Conservation (phyloP, 1,140 invertebrate genomes). For the Drosophila tropicalis region DNA sequence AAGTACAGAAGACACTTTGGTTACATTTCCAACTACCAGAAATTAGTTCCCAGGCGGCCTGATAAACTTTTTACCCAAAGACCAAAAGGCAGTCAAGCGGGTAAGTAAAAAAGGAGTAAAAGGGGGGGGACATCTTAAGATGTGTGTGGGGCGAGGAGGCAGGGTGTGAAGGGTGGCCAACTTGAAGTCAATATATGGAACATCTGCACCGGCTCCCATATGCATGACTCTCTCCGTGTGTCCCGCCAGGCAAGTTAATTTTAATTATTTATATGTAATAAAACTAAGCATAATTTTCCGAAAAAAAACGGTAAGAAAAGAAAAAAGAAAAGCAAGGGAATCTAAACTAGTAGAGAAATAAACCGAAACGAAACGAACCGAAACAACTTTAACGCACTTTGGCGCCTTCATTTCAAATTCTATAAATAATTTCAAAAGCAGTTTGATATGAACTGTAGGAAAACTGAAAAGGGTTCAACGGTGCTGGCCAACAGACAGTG, state of each 20-base stretch:
- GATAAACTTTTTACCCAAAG: conserved; percentile 11
- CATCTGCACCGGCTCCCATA: conserved; percentile 58
- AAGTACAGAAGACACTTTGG: conserved; percentile 38
- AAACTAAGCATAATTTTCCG: conserved; percentile 70
- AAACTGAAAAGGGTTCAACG: conserved; percentile 26
- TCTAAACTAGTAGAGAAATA: conserved; percentile 18
- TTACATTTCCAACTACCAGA: conserved; percentile 41
- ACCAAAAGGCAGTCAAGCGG: conserved; percentile 14
- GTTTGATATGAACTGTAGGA: conserved; percentile 58
- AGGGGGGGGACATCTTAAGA: neutral
- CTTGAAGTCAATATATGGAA: conserved; percentile 30
- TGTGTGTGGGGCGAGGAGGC: neutral
- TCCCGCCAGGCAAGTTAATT: conserved; percentile 29
- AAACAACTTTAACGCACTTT: conserved; percentile 35
- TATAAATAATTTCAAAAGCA: conserved; percentile 78
- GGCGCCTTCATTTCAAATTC: conserved; percentile 70
- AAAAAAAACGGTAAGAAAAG: conserved; percentile 6
- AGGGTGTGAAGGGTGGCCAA: neutral
- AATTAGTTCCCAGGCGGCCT: conserved; percentile 53
- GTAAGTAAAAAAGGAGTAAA: neutral
- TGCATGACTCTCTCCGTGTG: conserved; percentile 28
- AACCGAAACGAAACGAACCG: conserved; percentile 3
- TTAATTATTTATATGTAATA: conserved; percentile 76
- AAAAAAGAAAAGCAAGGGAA: neutral
- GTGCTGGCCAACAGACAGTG: conserved; percentile 1